These are phyloP conservation scores for Epizoanthus scotinus DNA, from an alignment of 92 coral and sea anemone genomes.

Conservation along the genomic window DNA sequence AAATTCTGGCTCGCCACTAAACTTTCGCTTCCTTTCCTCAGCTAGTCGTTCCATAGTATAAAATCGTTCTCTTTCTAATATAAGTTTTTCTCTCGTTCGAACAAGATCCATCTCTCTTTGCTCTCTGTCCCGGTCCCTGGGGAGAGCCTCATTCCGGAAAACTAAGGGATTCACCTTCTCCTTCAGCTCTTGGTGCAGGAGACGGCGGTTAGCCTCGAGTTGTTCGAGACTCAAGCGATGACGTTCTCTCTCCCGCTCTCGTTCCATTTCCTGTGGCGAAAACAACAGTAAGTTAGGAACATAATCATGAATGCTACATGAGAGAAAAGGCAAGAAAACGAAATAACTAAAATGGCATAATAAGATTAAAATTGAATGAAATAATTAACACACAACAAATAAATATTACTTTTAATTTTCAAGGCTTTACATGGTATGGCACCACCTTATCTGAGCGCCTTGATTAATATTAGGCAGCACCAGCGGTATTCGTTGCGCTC, in stretches of 20 bases:
- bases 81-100: conserved; percentile 81
- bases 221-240: conserved; percentile 87
- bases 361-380: background rate
- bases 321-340: no score
- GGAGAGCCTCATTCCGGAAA: conserved; percentile 72
- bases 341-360: background rate
- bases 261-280: conserved; percentile 73
- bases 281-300: background rate
- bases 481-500: no score
- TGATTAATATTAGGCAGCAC: no score
- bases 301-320: no score
- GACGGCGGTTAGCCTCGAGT: conserved; percentile 83
- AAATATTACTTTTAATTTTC: no score
- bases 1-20: conserved; percentile 65
- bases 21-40: conserved; percentile 77
- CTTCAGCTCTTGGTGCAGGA: conserved; percentile 85
- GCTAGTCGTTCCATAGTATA: conserved; percentile 73
- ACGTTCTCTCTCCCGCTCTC: conserved; percentile 85
- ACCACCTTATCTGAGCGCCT: no score
- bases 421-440: no score
- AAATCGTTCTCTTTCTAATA: conserved; percentile 70
- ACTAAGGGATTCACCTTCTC: conserved; percentile 89
- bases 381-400: no score
- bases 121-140: conserved; percentile 73
- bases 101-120: conserved; percentile 71